Base-by-base conservation (phyloP, 1,140 invertebrate genomes). In the Penaeus japonicus region DNA sequence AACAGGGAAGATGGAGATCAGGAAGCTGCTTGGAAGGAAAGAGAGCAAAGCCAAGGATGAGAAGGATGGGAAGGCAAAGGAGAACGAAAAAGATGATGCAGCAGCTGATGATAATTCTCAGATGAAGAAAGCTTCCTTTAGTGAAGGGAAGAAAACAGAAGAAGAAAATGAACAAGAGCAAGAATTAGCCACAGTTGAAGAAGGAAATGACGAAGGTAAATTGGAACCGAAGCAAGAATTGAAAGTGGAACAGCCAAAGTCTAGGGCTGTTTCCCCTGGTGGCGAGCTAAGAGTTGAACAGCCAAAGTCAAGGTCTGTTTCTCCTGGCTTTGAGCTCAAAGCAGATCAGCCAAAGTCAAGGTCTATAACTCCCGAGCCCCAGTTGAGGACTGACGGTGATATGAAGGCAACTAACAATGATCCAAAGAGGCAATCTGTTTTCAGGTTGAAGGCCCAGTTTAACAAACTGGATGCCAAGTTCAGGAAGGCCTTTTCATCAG, bases 391-490 rank as follows among this genome's bases (percentile, higher is more conserved):
- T 4, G 81, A 83, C 32, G 55, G 59, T 1, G 81, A 83, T 12
- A 22, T 15, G 4, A 83, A 39, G 35, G 22, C 57, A 7, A 59
- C 39, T 27, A 62, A 39, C 39, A 22, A 62, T 12, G 81, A 83
- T 22, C n/a, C 79, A 27, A 87, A 87, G 70, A 39, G 65, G 57
- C 86, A 81, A 27, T 82, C 89, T 7, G 55, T 65, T 4, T 90
- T 87, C 39, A 24, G 89, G 18, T 65, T 90, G 5, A 81, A 84
- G 27, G 89, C 83, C 47, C 85, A 86, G n/a, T 86, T 90, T 4
- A 87, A 70, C 15, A 90, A 87, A 65, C 81, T 90, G 22, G 89
- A 90, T 87, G 89, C 89, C n/a, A 82, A 78, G 30, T 80, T 90
- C 27, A 75, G 89, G 32, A 86, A 85, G 65, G 89, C 89, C 2